A percentile compares a stretch with the other conserved stretches of the same genome.
phyloP scores from a whole-genome alignment of 2,797 vertebrate genomes.

The Gobionotothen gibberifrons region DNA sequence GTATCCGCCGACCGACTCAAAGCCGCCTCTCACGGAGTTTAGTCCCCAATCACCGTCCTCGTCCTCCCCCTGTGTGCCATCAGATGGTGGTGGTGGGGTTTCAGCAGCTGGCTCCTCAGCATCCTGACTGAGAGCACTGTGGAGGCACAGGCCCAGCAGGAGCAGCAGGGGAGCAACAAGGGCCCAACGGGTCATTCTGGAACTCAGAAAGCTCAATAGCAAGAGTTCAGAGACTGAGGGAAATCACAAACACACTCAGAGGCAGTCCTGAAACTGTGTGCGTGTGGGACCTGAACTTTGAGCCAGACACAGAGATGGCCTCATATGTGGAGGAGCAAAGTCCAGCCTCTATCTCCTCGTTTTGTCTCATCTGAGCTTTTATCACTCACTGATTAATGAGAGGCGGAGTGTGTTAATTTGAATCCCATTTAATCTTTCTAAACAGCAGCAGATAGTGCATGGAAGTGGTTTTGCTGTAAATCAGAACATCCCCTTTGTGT shows the following conservation, averaged over 20 bases:
- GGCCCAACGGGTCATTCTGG: slow-evolving; percentile 62
- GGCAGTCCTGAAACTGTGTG: slow-evolving; percentile 32
- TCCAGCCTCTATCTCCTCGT: slow-evolving; percentile 69
- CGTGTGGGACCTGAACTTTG: slow-evolving; percentile 76
- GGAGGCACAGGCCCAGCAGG: slow-evolving; percentile 49
- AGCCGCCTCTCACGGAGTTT: slow-evolving; percentile 86
- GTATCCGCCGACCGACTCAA: slow-evolving; percentile 89
- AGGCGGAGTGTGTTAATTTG: slow-evolving; percentile 4
- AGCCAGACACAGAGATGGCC: slow-evolving; percentile 47
- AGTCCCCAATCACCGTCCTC: slow-evolving; percentile 88
- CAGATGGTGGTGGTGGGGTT: slow-evolving; percentile 19
- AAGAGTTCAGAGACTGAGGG: slow-evolving; percentile 18
- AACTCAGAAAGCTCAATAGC: slow-evolving; percentile 8
- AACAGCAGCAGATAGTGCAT: background rate
- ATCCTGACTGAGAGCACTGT: slow-evolving; percentile 54
- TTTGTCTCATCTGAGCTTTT: slow-evolving; percentile 33
- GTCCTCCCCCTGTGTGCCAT: slow-evolving; percentile 55
- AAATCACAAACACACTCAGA: slow-evolving; percentile 17
- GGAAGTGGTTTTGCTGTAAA: background rate
- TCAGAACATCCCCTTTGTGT: background rate
- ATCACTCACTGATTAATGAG: slow-evolving; percentile 41
- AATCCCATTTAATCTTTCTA: slow-evolving; percentile 15
- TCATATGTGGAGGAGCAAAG: slow-evolving; percentile 81
- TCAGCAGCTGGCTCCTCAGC: slow-evolving; percentile 24
- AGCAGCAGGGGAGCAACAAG: slow-evolving; percentile 51